A percentile compares a stretch with the other conserved stretches of the same genome.
These are phyloP conservation scores for Chrosomus eos DNA, from an alignment of 2,797 vertebrate species.

Conservation along the genomic window DNA sequence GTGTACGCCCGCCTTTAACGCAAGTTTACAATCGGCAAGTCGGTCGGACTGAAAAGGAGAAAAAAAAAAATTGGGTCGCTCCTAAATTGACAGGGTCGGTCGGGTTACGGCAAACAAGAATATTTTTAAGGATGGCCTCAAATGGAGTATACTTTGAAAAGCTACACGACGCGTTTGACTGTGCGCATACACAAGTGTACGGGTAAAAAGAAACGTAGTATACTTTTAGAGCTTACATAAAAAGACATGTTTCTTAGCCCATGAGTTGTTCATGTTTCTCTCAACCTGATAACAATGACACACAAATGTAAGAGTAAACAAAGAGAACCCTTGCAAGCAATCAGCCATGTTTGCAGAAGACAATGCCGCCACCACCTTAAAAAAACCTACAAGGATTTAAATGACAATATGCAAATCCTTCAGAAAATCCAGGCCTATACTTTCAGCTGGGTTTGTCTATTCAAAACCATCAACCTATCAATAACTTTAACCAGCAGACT, in stretches of 20 bases:
- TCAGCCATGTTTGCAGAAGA: conserved; percentile 12
- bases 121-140: too few relatives aligned
- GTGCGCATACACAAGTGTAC: not conserved
- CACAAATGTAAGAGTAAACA: not conserved
- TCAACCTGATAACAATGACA: conserved; percentile 2
- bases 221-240: not conserved
- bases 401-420: conserved; percentile 13
- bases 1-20: too few relatives aligned
- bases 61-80: too few relatives aligned
- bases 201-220: not conserved
- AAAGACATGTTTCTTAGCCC: not conserved
- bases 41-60: too few relatives aligned
- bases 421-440: conserved; percentile 13
- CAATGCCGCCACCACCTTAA: not conserved
- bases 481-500: conserved; percentile 8
- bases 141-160: not conserved
- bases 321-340: not conserved
- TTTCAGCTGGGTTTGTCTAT: conserved; percentile 21
- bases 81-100: too few relatives aligned
- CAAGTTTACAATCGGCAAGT: too few relatives aligned
- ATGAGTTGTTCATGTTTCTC: not conserved
- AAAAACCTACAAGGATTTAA: not conserved
- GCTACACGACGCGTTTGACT: not conserved
- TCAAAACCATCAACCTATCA: conserved; percentile 17
- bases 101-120: too few relatives aligned